Evolutionary conservation across 2,888 invertebrate species (phyloP).

Genomic region (Cryptophagus acutangulus): DNA sequence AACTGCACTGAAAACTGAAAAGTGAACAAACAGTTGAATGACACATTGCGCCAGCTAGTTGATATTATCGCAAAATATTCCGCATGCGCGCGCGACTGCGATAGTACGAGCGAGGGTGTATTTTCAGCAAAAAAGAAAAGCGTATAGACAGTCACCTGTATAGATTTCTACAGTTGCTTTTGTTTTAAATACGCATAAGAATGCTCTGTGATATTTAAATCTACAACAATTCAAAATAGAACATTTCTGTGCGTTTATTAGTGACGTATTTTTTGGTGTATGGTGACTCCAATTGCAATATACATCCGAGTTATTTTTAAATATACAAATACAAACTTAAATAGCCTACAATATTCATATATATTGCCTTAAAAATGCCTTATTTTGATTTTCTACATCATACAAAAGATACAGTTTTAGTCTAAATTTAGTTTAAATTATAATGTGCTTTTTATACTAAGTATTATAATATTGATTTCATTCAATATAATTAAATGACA

Average conservation of each 20-base stretch:
- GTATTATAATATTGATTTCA: no score
- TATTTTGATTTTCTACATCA: conserved; percentile 4
- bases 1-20: no score
- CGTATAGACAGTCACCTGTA: conserved; percentile 10
- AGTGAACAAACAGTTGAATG: conserved; percentile 20
- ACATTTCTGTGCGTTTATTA: no score
- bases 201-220: no score
- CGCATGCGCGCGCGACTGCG: conserved; percentile 10
- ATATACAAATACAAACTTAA: conserved; percentile 12
- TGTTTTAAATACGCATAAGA: no score
- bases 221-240: no score
- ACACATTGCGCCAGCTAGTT: conserved; percentile 15
- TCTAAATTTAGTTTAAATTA: no score
- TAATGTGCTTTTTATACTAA: no score
- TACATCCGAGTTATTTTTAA: conserved; percentile 16
- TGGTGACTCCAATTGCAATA: no score
- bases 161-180: conserved; percentile 12
- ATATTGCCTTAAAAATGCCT: conserved; percentile 18
- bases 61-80: conserved; percentile 15
- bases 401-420: no score
- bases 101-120: conserved; percentile 13
- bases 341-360: conserved; percentile 11
- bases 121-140: conserved; percentile 14
- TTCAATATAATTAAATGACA: no score
- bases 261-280: no score